Percentiles rank a stretch among this genome's conserved stretches.
phyloP scores from a whole-genome alignment of 2,113 vertebrate genomes.

The human region DNA sequence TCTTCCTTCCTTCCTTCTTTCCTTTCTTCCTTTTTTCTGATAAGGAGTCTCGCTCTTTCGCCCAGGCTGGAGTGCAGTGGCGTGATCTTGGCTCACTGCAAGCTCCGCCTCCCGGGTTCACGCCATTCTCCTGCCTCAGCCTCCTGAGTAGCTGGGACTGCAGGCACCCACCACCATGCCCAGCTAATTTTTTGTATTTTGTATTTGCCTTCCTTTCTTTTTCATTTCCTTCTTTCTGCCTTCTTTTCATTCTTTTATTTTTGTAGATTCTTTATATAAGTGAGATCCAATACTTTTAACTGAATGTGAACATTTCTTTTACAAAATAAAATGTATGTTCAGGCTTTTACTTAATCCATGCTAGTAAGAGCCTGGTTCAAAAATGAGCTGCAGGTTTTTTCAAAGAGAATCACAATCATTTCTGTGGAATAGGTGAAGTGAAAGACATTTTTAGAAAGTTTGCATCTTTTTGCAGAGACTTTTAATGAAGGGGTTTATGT shows the following conservation, averaged over 20 bases:
- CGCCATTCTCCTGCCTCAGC: too few species aligned
- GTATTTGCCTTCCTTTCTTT: too few species aligned
- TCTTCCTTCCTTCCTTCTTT: too few species aligned
- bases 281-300: neutral
- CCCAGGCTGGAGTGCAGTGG: too few species aligned
- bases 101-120: too few species aligned
- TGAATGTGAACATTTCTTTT: rapidly evolving
- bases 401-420: rapidly evolving
- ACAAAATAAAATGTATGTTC: neutral
- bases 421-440: rapidly evolving
- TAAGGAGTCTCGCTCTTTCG: rapidly evolving
- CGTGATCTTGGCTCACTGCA: too few species aligned
- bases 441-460: neutral
- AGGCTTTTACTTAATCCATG: too few species aligned
- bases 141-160: too few species aligned
- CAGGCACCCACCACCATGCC: rapidly evolving
- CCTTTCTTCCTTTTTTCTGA: too few species aligned
- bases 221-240: too few species aligned
- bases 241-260: neutral
- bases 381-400: neutral
- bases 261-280: neutral
- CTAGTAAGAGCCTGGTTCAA: neutral
- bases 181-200: too few species aligned
- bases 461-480: neutral
- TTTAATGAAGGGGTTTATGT: neutral